Evolutionary conservation across 2,888 invertebrate genomes (phyloP).

Genomic region (Marasmarcha lunaedactyla): DNA sequence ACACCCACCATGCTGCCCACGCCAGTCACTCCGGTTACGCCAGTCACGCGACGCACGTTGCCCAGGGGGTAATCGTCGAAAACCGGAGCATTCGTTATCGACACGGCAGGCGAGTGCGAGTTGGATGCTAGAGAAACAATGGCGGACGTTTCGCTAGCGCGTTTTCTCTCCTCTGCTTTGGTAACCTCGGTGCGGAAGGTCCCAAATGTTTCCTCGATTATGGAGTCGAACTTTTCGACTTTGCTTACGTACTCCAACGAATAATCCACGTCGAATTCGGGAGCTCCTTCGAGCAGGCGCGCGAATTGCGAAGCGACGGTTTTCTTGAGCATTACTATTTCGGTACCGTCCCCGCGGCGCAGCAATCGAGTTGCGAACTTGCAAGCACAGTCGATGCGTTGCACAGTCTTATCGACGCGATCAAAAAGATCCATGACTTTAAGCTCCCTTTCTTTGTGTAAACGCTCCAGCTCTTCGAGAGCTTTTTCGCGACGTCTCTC

Average conservation of each 20-base stretch:
- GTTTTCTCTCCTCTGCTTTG: conserved; percentile 66
- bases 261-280: conserved; percentile 84
- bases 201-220: conserved; percentile 79
- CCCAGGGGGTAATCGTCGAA: conserved; percentile 78
- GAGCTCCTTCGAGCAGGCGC: conserved; percentile 82
- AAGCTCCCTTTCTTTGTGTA: conserved; percentile 88
- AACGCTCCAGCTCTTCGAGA: conserved; percentile 77
- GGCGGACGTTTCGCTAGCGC: conserved; percentile 54
- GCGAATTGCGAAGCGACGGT: conserved; percentile 82
- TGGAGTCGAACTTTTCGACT: conserved; percentile 80
- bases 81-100: conserved; percentile 77
- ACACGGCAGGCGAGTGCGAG: conserved; percentile 57
- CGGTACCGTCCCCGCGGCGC: conserved; percentile 86
- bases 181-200: conserved; percentile 77
- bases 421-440: conserved; percentile 91
- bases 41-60: conserved; percentile 59
- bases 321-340: conserved; percentile 86
- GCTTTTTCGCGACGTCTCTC: conserved; percentile 85
- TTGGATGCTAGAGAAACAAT: conserved; percentile 51
- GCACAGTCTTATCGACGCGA: conserved; percentile 85
- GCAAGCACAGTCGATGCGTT: conserved; percentile 88
- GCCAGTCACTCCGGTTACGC: conserved; percentile 34
- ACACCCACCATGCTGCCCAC: conserved; percentile 25
- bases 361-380: conserved; percentile 85
- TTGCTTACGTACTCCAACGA: conserved; percentile 87